Conservation (phyloP, 2,797 vertebrate species). For the Smutsia temminckii region DNA sequence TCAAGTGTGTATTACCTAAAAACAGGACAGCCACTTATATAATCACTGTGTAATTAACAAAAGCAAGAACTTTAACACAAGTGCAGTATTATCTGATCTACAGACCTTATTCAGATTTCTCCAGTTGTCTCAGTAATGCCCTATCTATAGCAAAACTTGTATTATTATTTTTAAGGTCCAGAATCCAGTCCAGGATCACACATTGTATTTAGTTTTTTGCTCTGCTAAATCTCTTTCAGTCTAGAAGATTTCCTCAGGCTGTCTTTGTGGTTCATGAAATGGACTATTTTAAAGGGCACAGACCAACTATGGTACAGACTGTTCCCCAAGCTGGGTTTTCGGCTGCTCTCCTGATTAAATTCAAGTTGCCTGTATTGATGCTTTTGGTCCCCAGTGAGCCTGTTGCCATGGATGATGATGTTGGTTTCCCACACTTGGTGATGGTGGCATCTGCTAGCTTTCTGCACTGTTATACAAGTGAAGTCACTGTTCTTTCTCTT, state of each 20-base stretch:
- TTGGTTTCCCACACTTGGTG: background rate
- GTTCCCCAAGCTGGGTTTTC: background rate
- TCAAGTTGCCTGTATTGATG: fast-evolving
- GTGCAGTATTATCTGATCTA: background rate
- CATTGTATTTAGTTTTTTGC: background rate
- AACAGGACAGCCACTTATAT: background rate
- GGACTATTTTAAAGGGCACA: background rate
- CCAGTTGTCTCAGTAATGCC: background rate
- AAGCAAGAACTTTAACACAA: background rate
- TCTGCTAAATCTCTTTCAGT: background rate
- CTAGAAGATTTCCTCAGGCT: background rate
- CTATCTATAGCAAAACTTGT: background rate
- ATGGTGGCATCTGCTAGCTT: background rate
- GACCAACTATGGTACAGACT: background rate
- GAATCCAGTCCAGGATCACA: background rate
- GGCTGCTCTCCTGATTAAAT: background rate
- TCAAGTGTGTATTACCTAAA: background rate
- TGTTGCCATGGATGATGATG: background rate
- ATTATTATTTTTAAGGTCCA: background rate
- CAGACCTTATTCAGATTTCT: background rate
- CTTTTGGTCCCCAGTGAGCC: background rate
- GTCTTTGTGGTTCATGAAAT: background rate
- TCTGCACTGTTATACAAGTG: background rate
- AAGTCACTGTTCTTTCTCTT: no score
- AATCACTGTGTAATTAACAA: background rate